Percentiles rank a stretch among this genome's conserved stretches.
Conservation (phyloP, 2,888 invertebrate genomes). For the Caenorhabditis sinica region DNA sequence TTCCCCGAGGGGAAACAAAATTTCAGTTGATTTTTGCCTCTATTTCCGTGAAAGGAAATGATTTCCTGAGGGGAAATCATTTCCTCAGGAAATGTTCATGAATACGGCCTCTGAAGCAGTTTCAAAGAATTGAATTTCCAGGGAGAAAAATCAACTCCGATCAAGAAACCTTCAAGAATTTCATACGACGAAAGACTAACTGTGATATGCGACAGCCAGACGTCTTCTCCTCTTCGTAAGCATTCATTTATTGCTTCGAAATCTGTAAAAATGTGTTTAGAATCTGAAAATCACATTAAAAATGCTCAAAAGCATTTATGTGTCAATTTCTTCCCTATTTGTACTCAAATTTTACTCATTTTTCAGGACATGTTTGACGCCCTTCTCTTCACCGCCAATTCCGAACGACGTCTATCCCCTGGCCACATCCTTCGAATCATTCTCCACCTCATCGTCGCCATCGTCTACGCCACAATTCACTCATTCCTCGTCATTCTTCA, state of each 20-base stretch:
- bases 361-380: slow-evolving; percentile 95
- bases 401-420: slow-evolving; percentile 87
- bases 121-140: too few relatives aligned
- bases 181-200: slow-evolving; percentile 64
- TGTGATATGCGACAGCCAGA: slow-evolving; percentile 63
- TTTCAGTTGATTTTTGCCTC: too few relatives aligned
- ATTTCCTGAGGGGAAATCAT: too few relatives aligned
- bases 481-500: slow-evolving; percentile 91
- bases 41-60: too few relatives aligned
- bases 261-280: too few relatives aligned
- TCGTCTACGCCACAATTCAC: slow-evolving; percentile 89
- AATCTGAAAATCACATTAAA: background rate
- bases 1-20: too few relatives aligned
- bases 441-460: slow-evolving; percentile 93
- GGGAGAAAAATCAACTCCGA: slow-evolving; percentile 14
- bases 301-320: too few relatives aligned
- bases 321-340: too few relatives aligned
- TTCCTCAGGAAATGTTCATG: too few relatives aligned
- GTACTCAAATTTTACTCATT: too few relatives aligned
- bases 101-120: too few relatives aligned
- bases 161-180: slow-evolving; percentile 63
- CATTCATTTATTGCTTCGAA: background rate
- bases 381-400: slow-evolving; percentile 96
- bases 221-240: slow-evolving; percentile 56
- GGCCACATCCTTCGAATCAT: slow-evolving; percentile 87